These are phyloP conservation scores for Neuroscelio doddi DNA, from an alignment of 2,888 invertebrate species.

Conservation along the genomic window DNA sequence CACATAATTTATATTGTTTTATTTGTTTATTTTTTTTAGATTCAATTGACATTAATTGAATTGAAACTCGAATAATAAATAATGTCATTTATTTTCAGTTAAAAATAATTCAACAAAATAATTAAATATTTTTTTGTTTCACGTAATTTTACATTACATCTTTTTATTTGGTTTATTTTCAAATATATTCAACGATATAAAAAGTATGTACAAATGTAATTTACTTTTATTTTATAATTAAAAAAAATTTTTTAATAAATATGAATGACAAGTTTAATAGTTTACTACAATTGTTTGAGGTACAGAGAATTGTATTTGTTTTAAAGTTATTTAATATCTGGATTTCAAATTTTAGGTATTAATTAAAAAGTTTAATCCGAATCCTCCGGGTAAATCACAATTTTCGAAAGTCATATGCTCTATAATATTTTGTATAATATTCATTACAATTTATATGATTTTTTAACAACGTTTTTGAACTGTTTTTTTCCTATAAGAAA, in stretches of 20 bases:
- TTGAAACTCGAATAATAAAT: too few species aligned
- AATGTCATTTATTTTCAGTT: too few species aligned
- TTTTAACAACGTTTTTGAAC: too few species aligned
- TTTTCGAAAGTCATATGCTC: conserved; percentile 11
- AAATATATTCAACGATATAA: too few species aligned
- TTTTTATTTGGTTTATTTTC: too few species aligned
- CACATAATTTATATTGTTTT: neutral
- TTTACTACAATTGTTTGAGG: conserved; percentile 6
- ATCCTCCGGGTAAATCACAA: conserved; percentile 29
- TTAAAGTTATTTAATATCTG: conserved; percentile 27
- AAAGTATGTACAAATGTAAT: too few species aligned
- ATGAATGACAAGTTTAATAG: conserved; percentile 2
- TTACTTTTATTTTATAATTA: too few species aligned
- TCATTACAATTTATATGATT: conserved; percentile 8
- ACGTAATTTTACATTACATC: too few species aligned
- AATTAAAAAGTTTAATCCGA: conserved; percentile 35
- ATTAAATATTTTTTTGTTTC: too few species aligned
- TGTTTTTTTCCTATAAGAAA: neutral
- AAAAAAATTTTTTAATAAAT: neutral
- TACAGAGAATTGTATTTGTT: conserved; percentile 22
- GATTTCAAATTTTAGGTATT: conserved; percentile 37
- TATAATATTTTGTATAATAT: conserved; percentile 26
- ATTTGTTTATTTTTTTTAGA: neutral
- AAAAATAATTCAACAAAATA: too few species aligned
- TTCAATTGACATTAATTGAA: too few species aligned